phyloP scores from a whole-genome alignment of 2,888 invertebrate genomes.

The Plagiodera versicolora region DNA sequence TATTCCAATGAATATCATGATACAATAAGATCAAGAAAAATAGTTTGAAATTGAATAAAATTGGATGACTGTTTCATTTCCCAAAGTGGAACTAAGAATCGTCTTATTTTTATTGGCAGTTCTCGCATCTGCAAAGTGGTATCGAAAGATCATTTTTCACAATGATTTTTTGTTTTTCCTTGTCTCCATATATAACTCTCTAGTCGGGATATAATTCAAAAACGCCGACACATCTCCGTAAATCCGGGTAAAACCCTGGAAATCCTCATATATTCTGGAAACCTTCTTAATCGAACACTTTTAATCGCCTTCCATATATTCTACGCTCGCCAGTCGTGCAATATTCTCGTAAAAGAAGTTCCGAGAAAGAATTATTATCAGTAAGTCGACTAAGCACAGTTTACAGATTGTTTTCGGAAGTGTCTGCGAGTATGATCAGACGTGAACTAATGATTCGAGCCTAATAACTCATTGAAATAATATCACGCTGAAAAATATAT shows the following conservation, averaged over 20 bases:
- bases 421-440: not conserved
- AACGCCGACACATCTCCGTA: not conserved
- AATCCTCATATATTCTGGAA: not conserved
- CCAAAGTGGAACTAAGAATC: too few relatives aligned
- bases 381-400: conserved; percentile 8
- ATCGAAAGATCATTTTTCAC: too few relatives aligned
- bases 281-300: conserved; percentile 8
- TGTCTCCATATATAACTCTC: not conserved
- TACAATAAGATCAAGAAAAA: too few relatives aligned
- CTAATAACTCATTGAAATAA: too few relatives aligned
- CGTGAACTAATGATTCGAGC: too few relatives aligned
- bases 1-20: too few relatives aligned
- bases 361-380: conserved; percentile 7
- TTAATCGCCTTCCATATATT: conserved; percentile 24
- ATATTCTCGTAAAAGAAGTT: conserved; percentile 4
- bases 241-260: not conserved
- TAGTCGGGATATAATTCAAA: not conserved
- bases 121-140: too few relatives aligned
- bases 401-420: conserved; percentile 9
- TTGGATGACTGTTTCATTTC: too few relatives aligned
- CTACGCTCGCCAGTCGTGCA: not conserved
- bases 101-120: too few relatives aligned
- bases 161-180: not conserved
- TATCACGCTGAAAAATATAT: too few relatives aligned
- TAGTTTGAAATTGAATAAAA: too few relatives aligned